Conservation (phyloP, 2,888 invertebrate species). For the Oxytorus armatus region DNA sequence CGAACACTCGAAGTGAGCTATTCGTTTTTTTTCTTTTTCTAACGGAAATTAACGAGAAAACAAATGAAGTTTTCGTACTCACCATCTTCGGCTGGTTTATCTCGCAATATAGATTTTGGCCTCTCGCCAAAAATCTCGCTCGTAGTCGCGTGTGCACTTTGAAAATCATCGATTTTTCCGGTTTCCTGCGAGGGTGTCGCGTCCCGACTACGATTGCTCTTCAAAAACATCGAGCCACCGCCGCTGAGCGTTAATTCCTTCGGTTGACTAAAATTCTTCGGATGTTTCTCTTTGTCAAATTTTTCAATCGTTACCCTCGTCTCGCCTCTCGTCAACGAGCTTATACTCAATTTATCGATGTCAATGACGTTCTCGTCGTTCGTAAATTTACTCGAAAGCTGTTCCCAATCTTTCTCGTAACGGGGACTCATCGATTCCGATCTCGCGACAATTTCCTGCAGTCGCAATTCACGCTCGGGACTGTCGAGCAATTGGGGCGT, state of each 20-base stretch:
- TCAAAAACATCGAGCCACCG: conserved; percentile 88
- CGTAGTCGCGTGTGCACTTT: conserved; percentile 29
- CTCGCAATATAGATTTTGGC: conserved; percentile 82
- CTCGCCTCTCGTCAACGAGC: conserved; percentile 75
- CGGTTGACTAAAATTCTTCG: conserved; percentile 83
- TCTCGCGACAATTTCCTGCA: conserved; percentile 85
- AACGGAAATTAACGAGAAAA: too few species aligned
- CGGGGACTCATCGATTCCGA: conserved; percentile 85
- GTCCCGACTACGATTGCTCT: conserved; percentile 83
- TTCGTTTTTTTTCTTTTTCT: not conserved
- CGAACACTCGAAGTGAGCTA: too few species aligned
- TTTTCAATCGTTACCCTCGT: conserved; percentile 65
- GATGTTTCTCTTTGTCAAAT: conserved; percentile 83
- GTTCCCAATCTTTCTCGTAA: conserved; percentile 86
- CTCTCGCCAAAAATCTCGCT: conserved; percentile 71
- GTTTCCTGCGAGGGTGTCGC: conserved; percentile 79
- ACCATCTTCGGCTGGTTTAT: conserved; percentile 81
- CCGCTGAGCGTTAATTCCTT: conserved; percentile 84
- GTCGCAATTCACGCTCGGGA: conserved; percentile 85
- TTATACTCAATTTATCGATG: conserved; percentile 80
- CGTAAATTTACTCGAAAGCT: conserved; percentile 79
- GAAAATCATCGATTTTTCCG: conserved; percentile 76
- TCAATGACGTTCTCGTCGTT: conserved; percentile 82
- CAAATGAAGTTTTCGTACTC: conserved; percentile 69
- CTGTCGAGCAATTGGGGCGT: conserved; percentile 79